A percentile compares a stretch with the other conserved stretches of the same genome.
phyloP scores from a whole-genome alignment of 2,888 invertebrate species.

The Sceliomorpha sp. region DNA sequence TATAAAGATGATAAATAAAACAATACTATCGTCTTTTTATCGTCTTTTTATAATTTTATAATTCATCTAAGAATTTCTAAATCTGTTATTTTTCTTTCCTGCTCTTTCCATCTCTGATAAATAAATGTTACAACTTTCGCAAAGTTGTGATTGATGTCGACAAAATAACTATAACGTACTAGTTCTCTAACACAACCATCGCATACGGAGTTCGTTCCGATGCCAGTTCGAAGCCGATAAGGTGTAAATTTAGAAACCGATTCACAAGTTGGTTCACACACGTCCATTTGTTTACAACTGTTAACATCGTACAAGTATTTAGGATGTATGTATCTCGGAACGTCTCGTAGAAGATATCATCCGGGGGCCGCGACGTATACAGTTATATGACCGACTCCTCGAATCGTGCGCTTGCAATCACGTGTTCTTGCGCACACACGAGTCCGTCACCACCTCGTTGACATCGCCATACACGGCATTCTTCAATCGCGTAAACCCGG shows the following conservation, averaged over 20 bases:
- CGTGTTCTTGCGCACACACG: conserved; percentile 31
- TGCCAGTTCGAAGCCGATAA: no score
- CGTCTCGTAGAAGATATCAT: conserved; percentile 72
- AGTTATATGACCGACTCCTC: conserved; percentile 79
- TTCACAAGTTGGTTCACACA: background rate
- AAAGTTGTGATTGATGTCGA: no score
- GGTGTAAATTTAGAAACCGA: conserved; percentile 26
- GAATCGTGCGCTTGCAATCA: conserved; percentile 44
- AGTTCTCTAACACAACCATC: no score
- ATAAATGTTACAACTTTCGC: no score
- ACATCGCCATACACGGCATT: conserved; percentile 48
- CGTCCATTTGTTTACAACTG: conserved; percentile 25
- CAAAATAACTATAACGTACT: no score
- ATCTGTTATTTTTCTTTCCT: no score
- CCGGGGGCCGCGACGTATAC: conserved; percentile 76
- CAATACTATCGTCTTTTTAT: no score
- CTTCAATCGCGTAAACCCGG: conserved; percentile 27
- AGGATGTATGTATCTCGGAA: conserved; percentile 36
- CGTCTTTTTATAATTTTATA: no score
- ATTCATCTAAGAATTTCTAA: no score
- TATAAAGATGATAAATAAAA: no score
- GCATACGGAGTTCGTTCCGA: no score
- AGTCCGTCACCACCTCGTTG: conserved; percentile 29
- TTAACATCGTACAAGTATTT: conserved; percentile 26
- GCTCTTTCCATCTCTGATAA: no score